Evolutionary conservation across 1,140 invertebrate genomes (phyloP).

Genomic region (Drosophila lowei): DNA sequence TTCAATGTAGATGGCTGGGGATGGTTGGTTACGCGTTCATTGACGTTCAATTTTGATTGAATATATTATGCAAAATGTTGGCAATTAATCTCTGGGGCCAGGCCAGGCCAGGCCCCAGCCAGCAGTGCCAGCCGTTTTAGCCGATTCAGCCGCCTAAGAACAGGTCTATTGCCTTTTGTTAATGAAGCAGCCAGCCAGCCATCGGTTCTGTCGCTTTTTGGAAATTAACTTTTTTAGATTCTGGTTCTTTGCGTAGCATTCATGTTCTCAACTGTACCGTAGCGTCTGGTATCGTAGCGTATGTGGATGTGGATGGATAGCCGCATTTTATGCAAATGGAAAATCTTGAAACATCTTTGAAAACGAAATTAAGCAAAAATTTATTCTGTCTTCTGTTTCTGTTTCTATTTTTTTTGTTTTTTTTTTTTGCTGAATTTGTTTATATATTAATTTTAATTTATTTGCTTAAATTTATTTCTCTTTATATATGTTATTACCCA

Average conservation of each 20-base stretch:
- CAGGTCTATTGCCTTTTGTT: conserved; percentile 71
- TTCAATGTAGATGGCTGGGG: conserved; percentile 46
- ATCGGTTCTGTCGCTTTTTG: conserved; percentile 15
- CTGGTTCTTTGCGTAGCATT: conserved; percentile 22
- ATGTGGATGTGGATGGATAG: conserved; percentile 19
- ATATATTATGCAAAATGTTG: conserved; percentile 61
- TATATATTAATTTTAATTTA: conserved; percentile 60
- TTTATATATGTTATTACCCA: conserved; percentile 3
- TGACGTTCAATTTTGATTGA: conserved; percentile 64
- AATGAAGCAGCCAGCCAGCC: conserved; percentile 44
- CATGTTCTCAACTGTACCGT: conserved; percentile 26
- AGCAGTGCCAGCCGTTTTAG: no score
- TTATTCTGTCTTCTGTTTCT: conserved; percentile 45
- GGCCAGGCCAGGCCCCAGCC: conserved; percentile 23
- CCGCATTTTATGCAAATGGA: conserved; percentile 75
- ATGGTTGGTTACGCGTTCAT: conserved; percentile 57
- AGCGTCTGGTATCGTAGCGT: neutral
- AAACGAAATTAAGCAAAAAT: conserved; percentile 69
- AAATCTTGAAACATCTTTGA: conserved; percentile 67
- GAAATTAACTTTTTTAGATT: conserved; percentile 36
- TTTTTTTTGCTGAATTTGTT: conserved; percentile 37
- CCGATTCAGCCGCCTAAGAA: conserved; percentile 40
- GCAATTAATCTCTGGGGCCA: conserved; percentile 34
- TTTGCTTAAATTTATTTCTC: conserved; percentile 37
- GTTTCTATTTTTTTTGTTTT: conserved; percentile 18